Conservation (phyloP, 2,113 vertebrate genomes). For the Prunella himalayana region DNA sequence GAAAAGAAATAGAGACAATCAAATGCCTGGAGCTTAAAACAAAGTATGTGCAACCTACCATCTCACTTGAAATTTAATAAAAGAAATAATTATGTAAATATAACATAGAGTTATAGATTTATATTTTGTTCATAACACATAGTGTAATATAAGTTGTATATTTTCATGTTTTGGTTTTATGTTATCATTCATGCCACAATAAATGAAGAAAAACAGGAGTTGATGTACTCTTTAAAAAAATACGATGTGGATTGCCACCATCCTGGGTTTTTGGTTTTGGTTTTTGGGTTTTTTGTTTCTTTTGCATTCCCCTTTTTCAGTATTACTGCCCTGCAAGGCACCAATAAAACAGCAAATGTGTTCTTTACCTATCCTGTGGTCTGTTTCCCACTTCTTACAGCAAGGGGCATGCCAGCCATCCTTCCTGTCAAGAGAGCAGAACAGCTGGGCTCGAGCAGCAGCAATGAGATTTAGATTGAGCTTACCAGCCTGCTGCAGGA, state of each 20-base stretch:
- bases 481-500: background rate
- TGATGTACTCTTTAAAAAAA: constrained; percentile 88
- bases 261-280: constrained; percentile 73
- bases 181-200: constrained; percentile 99
- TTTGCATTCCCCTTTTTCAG: constrained; percentile 97
- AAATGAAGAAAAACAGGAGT: constrained; percentile 85
- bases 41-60: constrained; percentile 93
- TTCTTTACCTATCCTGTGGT: constrained; percentile 88
- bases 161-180: constrained; percentile 99
- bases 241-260: constrained; percentile 88
- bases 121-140: constrained; percentile 99
- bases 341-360: constrained; percentile 99
- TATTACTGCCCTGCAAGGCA: constrained; percentile 99
- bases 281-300: constrained; percentile 53
- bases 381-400: constrained; percentile 70
- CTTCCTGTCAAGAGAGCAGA: background rate
- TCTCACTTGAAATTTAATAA: constrained; percentile 99
- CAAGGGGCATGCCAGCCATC: background rate
- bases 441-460: background rate
- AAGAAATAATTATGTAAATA: constrained; percentile 99
- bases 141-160: constrained; percentile 99
- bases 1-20: constrained; percentile 96
- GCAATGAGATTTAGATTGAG: background rate
- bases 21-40: constrained; percentile 98
- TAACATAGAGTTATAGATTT: constrained; percentile 99